Base-by-base conservation (phyloP, 1,140 invertebrate species). In the Drosophila saltans region DNA sequence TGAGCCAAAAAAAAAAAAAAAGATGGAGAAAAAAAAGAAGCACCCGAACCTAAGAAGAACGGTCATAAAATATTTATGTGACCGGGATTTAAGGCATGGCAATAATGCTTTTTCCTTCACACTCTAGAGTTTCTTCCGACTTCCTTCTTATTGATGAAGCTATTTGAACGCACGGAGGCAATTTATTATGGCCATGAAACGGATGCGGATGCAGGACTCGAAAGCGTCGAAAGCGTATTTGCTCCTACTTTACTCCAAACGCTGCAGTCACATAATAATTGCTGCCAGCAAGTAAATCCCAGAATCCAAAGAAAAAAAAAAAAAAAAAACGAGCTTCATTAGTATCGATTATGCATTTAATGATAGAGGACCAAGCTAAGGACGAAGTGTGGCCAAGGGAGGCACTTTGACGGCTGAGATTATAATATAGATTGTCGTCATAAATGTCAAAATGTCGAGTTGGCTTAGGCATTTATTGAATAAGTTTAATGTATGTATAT, bases 301-400 rank as follows among this genome's bases (percentile, higher is more conserved):
- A 39, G 36, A 59, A 21, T 39, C 28, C 24, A 24, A 26, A 52
- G 71, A 71, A 30, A 30, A 30, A 30, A 30, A 30, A 30, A 2
- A 71, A 30, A 30, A 30, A 30, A 30, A 30, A 30, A 2, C 2
- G 45, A 72, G 83, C 79, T 85, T 85, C 82, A 85, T 85, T 85
- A 85, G 82, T 85, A 85, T 85, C 82, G 82, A 85, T 85, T 85
- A 85, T 85, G 79, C 80, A 75, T 82, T 85, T 88, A 82, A 86
- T 78, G 82, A 81, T 72, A 69, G 68, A 69, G 62, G 56, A 45
- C n/a, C 56, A 33, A 57, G 10, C 45, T 4, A 36, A 36, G 33
- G 33, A 36, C 33, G 6, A 30, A 30, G 28, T 5, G 33, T 30
- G 33, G 33, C 6, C 1, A 36, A 1, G 33, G 33, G 33, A 4